Evolutionary conservation across 2,888 invertebrate genomes (phyloP).

Genomic region (Diaprepes abbreviatus): DNA sequence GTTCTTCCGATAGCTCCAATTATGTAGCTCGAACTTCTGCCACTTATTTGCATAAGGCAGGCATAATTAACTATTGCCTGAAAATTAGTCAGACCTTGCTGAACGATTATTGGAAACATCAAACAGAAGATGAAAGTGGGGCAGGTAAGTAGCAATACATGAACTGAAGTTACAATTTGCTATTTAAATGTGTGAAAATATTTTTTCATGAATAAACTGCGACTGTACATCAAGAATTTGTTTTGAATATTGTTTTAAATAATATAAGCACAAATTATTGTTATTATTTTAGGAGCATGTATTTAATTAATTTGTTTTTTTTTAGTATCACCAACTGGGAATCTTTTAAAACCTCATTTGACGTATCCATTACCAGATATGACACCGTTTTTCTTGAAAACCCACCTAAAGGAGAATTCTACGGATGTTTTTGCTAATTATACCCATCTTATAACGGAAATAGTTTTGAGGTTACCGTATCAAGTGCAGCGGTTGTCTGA

Average conservation of each 20-base stretch:
- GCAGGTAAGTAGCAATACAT: no score
- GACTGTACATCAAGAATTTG: no score
- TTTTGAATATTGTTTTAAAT: no score
- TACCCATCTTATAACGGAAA: slow-evolving; percentile 94
- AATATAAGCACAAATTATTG: no score
- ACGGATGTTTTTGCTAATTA: slow-evolving; percentile 95
- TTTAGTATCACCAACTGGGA: slow-evolving; percentile 68
- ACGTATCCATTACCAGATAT: slow-evolving; percentile 91
- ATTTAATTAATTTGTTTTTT: no score
- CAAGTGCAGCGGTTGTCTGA: slow-evolving; percentile 88
- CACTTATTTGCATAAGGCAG: slow-evolving; percentile 76
- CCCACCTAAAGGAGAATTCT: slow-evolving; percentile 92
- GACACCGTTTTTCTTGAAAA: slow-evolving; percentile 94
- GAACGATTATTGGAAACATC: slow-evolving; percentile 80
- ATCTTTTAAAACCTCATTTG: slow-evolving; percentile 85
- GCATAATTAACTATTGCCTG: slow-evolving; percentile 81
- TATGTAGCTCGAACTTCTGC: slow-evolving; percentile 81
- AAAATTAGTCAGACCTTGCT: slow-evolving; percentile 79
- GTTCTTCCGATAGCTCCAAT: slow-evolving; percentile 67
- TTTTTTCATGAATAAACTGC: no score
- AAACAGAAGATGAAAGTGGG: slow-evolving; percentile 65
- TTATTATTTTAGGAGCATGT: no score
- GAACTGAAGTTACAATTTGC: no score
- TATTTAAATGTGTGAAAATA: no score
- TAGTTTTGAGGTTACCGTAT: slow-evolving; percentile 93